Conservation (phyloP, 2,797 vertebrate species). For the Notamacropus eugenii region DNA sequence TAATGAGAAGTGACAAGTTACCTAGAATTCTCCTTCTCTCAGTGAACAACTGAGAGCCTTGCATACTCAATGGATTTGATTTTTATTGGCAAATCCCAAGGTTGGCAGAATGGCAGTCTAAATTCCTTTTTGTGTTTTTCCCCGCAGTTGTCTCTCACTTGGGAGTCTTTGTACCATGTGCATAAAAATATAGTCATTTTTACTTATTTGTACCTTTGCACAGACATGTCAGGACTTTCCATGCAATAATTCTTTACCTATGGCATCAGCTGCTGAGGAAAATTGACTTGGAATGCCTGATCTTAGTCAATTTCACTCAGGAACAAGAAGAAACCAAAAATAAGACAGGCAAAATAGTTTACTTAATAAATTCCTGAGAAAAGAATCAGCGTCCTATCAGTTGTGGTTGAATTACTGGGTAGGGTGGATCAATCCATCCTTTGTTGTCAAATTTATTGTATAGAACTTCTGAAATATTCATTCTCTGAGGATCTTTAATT, state of each 20-base stretch:
- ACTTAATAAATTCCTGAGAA: slow-evolving; percentile 53
- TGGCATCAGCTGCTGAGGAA: slow-evolving; percentile 65
- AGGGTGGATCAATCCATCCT: neutral
- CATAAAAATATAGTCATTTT: slow-evolving; percentile 69
- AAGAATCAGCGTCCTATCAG: slow-evolving; percentile 32
- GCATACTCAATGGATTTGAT: slow-evolving; percentile 69
- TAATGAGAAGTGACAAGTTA: slow-evolving; percentile 77
- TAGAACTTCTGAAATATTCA: slow-evolving; percentile 59
- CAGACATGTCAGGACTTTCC: slow-evolving; percentile 57
- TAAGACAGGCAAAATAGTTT: slow-evolving; percentile 41
- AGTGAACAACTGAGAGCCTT: slow-evolving; percentile 43
- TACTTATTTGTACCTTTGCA: slow-evolving; percentile 67
- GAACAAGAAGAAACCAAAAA: slow-evolving; percentile 29
- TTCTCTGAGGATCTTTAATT: slow-evolving; percentile 52
- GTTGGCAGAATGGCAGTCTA: slow-evolving; percentile 58
- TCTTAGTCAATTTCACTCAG: slow-evolving; percentile 68
- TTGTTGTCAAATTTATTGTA: slow-evolving; percentile 63
- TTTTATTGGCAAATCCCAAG: slow-evolving; percentile 42
- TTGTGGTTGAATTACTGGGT: slow-evolving; percentile 48
- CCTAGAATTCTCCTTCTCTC: slow-evolving; percentile 35
- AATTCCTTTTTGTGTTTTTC: slow-evolving; percentile 59
- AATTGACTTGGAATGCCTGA: slow-evolving; percentile 63
- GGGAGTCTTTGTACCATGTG: slow-evolving; percentile 63
- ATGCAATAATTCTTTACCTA: slow-evolving; percentile 64
- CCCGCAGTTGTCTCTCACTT: slow-evolving; percentile 68